Evolutionary conservation across 2,888 invertebrate species (phyloP).

Genomic region (Eurytoma adleriae): DNA sequence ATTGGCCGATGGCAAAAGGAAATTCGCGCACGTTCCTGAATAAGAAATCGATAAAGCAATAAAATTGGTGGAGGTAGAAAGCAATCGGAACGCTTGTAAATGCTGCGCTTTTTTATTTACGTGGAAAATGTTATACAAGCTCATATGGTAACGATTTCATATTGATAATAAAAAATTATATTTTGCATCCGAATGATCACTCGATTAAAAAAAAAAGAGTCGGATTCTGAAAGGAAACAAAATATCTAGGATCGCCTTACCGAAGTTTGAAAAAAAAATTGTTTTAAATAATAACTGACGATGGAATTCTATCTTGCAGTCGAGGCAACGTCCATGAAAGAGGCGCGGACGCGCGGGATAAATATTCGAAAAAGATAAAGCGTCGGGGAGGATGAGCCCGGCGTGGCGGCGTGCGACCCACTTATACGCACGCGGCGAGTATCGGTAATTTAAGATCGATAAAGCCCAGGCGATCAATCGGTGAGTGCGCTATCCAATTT

Average conservation of each 20-base stretch:
- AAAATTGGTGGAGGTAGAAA: slow-evolving; percentile 11
- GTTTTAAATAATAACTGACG: too few relatives aligned
- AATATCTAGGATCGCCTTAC: too few relatives aligned
- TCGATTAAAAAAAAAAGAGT: too few relatives aligned
- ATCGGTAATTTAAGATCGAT: slow-evolving; percentile 75
- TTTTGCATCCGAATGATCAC: too few relatives aligned
- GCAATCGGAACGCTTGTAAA: background rate
- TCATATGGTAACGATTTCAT: background rate
- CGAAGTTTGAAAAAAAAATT: too few relatives aligned
- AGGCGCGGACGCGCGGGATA: slow-evolving; percentile 24
- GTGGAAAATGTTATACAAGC: background rate
- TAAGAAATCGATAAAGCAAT: slow-evolving; percentile 31
- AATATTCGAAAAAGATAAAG: slow-evolving; percentile 41
- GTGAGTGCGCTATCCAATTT: slow-evolving; percentile 66
- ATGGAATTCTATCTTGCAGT: background rate
- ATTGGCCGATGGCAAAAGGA: slow-evolving; percentile 10
- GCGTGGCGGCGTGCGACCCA: slow-evolving; percentile 65
- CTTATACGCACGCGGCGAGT: slow-evolving; percentile 63
- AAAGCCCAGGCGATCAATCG: slow-evolving; percentile 69
- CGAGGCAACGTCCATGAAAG: slow-evolving; percentile 20
- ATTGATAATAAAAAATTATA: background rate
- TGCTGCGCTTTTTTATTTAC: background rate
- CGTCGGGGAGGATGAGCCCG: slow-evolving; percentile 51
- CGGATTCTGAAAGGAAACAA: too few relatives aligned
- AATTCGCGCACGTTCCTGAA: slow-evolving; percentile 4